Conservation (phyloP, 2,113 vertebrate genomes). For the Ranitomeya imitator region DNA sequence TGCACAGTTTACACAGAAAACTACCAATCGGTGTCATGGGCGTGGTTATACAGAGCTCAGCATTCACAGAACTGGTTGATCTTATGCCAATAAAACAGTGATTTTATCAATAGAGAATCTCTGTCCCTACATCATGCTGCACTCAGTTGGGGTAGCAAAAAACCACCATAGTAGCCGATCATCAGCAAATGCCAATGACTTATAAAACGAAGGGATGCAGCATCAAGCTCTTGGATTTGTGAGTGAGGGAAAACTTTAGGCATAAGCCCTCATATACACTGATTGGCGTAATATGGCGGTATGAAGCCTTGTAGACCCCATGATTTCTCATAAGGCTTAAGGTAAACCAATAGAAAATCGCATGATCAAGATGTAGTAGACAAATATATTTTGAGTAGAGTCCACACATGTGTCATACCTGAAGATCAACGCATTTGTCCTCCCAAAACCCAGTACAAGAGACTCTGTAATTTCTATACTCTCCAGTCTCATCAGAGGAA, state of each 20-base stretch:
- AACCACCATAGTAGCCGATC: too few relatives aligned
- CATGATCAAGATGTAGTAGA: neutral
- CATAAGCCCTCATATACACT: neutral
- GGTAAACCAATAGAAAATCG: neutral
- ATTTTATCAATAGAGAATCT: neutral
- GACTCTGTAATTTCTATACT: constrained; percentile 98
- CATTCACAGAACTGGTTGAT: too few relatives aligned
- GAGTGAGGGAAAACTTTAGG: neutral
- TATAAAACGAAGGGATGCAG: neutral
- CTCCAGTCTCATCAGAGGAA: constrained; percentile 96
- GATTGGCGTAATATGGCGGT: too few relatives aligned
- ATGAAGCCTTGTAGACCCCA: neutral
- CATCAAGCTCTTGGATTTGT: too few relatives aligned
- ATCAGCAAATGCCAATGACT: too few relatives aligned
- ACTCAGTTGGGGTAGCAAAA: too few relatives aligned
- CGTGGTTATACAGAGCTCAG: too few relatives aligned
- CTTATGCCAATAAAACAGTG: neutral
- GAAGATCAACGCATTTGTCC: constrained; percentile 97
- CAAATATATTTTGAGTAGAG: neutral
- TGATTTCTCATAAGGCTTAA: neutral
- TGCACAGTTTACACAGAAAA: too few relatives aligned
- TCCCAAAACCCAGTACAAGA: constrained; percentile 94
- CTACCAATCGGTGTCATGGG: too few relatives aligned
- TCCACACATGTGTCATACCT: constrained; percentile 75
- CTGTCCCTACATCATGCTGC: too few relatives aligned